These are phyloP conservation scores for Altica lythri DNA, from an alignment of 2,888 invertebrate genomes.

Conservation along the genomic window DNA sequence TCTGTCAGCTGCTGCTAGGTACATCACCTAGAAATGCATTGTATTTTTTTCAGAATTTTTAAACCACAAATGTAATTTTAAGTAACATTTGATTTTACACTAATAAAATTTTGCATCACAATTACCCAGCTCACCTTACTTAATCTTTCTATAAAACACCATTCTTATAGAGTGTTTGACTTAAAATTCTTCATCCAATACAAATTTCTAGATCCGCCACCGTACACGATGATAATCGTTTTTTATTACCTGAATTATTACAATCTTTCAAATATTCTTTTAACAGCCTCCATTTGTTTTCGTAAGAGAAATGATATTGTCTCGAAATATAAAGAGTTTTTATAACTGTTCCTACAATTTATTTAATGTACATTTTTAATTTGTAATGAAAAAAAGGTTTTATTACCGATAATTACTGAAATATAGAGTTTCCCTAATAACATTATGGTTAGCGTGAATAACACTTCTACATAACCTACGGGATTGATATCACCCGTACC, in stretches of 20 bases:
- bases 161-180: too few relatives aligned
- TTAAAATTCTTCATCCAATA: too few relatives aligned
- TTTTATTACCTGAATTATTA: constrained; percentile 55
- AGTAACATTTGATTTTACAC: too few relatives aligned
- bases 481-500: constrained; percentile 62
- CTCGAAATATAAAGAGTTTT: constrained; percentile 18
- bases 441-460: constrained; percentile 59
- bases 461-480: constrained; percentile 59
- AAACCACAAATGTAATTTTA: too few relatives aligned
- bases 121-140: too few relatives aligned
- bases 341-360: constrained; percentile 27
- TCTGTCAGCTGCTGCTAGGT: too few relatives aligned
- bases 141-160: too few relatives aligned
- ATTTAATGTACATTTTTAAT: neutral
- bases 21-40: too few relatives aligned
- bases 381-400: neutral
- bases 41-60: too few relatives aligned
- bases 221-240: too few relatives aligned
- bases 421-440: constrained; percentile 49
- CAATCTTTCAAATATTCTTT: constrained; percentile 56
- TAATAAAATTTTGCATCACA: too few relatives aligned
- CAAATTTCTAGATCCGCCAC: too few relatives aligned
- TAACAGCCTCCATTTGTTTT: constrained; percentile 13
- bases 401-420: constrained; percentile 27
- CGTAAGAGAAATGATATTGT: constrained; percentile 13